Conservation (phyloP, 2,888 invertebrate species). For the Eudemis profundana region DNA sequence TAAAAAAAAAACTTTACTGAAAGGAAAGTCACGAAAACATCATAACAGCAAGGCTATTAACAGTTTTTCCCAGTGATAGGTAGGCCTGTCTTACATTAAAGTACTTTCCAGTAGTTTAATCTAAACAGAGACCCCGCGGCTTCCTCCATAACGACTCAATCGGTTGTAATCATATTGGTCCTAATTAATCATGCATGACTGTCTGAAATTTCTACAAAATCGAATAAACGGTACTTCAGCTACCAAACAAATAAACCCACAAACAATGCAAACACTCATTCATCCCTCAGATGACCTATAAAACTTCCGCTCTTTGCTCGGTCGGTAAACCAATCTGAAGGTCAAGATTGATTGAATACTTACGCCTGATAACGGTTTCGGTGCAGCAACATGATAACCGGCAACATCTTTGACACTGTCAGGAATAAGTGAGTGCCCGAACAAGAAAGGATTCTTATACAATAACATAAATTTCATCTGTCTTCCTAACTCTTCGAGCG, state of each 20-base stretch:
- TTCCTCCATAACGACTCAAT: too few species aligned
- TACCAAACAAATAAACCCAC: too few species aligned
- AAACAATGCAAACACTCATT: too few species aligned
- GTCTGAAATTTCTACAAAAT: too few species aligned
- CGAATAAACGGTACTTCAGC: too few species aligned
- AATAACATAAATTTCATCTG: constrained; percentile 81
- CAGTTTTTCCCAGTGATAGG: background rate
- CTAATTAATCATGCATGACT: too few species aligned
- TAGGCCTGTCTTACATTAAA: too few species aligned
- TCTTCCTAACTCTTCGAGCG: constrained; percentile 78
- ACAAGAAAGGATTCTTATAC: constrained; percentile 84
- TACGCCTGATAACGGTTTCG: constrained; percentile 72
- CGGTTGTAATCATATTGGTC: too few species aligned
- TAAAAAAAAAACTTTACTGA: background rate
- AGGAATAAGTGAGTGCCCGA: constrained; percentile 80
- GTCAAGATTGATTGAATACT: constrained; percentile 46
- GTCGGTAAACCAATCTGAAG: background rate
- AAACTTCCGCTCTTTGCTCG: too few species aligned
- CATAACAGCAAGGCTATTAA: constrained; percentile 14
- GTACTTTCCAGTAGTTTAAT: too few species aligned
- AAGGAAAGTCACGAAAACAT: constrained; percentile 5
- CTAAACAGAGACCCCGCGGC: too few species aligned
- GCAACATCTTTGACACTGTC: constrained; percentile 86
- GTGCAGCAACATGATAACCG: constrained; percentile 81
- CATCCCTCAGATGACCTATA: too few species aligned